Evolutionary conservation across 2,888 invertebrate genomes (phyloP), one percentile per base, ranked within the genome.

Genomic region (Alviniconcha strummeri): DNA sequence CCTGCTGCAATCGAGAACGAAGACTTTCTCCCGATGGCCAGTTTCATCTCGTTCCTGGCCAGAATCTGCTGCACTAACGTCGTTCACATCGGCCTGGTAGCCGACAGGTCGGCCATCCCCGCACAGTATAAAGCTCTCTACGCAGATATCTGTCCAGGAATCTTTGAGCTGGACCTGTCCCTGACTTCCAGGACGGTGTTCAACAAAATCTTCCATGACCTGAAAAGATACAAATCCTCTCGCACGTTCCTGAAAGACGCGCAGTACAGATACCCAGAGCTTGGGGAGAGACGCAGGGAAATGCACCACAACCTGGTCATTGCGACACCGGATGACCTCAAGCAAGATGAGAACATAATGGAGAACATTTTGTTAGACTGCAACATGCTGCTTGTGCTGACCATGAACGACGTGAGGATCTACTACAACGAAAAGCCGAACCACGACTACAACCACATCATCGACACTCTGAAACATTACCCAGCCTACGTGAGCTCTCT

Each of bases 281-380:
- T 89, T 6, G 78, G 87, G 17, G 88, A 87, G 6, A 84, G 83
- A 69, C 87, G 87, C 80, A 82, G 87, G 82, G 84, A 85, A 71
- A 88, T 87, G 13, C 85, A 87, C 77, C 90, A 90, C 84, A 90
- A 90, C 75, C 75, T 90, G n/a, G 89, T 89, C 17, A 80, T 89
- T 13, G 88, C 88, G 13, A 19, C 78, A 17, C 72, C 69, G 52
- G 80, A 76, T n/a, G 72, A 80, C 5, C 69, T 81, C 17, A 11
- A 82, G 4, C 72, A 86, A 11, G 57, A 57, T 9, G 77, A 80
- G 71, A 17, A 19, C 55, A 9, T 11, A 60, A 64, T 36, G 57
- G 78, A 36, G 54, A 54, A 57, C 11, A 71, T 88, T 54, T 83
- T 90, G 13, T 85, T 84, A 36, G 88, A 89, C 83, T 87, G 89